Base-by-base conservation (phyloP, 2,888 invertebrate species). In the Mesorhabditis spiculigera region DNA sequence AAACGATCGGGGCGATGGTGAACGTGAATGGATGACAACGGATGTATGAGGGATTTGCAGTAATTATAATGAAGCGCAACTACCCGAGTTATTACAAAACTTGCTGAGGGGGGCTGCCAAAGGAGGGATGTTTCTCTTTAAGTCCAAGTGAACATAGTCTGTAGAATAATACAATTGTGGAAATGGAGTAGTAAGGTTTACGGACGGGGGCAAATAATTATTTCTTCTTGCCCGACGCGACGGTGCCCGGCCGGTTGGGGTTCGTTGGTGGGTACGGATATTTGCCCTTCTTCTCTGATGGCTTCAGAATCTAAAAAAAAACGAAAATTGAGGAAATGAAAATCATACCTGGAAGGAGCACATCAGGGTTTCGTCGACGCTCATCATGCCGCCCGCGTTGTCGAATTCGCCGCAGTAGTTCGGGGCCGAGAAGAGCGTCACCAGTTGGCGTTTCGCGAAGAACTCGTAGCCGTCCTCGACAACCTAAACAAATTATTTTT, bases 401-500 rank as follows among this genome's bases (percentile, higher is more conserved):
- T 89, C 89, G 83, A 89, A 89, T 80, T 89, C 89, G 72, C 95
- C 95, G 87, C 94, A 95, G 87, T 95, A 95, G 88, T 95, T 86
- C 70, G 95, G 95, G 74, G 95, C 95, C 78, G 93, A 93, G 87
- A 93, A 93, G 72, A 93, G 88, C 4, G 82, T 82, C 67, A 96
- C 95, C 84, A 98, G 90, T 87, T 98, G 96, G 78, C 98, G 90
- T 88, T 99, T 98, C 73, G 97, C 97, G 88, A 90, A 90, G 82
- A 89, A 89, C 71, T 97, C 97, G 88, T 97, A 97, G 6, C 97
- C 97, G 88, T 98, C 97, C 88, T 98, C 97, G 1, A 98, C 97
- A 74, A 97, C 96, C 88, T 50, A n/a, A 13, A 50, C 58, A 50
- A 50, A 50, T 50, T n/a, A 50, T 50, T n/a, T 50, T n/a, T 13